Base-by-base conservation (phyloP, 2,888 invertebrate species). In the Protonemura montana region DNA sequence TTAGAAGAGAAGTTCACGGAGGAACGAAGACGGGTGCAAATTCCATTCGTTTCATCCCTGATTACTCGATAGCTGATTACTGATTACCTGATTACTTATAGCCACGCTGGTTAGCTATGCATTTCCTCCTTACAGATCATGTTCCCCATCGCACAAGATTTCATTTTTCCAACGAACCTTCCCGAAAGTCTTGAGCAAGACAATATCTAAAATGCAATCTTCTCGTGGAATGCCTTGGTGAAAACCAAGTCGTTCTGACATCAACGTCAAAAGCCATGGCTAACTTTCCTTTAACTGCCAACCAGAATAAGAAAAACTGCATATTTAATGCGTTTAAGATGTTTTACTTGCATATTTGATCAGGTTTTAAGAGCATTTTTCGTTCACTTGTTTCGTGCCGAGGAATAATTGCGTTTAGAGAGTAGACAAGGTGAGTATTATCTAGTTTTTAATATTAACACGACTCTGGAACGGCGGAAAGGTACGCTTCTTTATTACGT, bases 221-320 rank as follows among this genome's bases (percentile, higher is more conserved):
- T 21, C 59, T 13, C 21, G 59, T 7, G 59, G 59, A 59, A 59
- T 59, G 59, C 21, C 6, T 21, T 59, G 16, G 3, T 21, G 3
- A 10, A 2, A 59, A 35, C 16, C 59, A 59, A 13, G 16, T 59
- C 59, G 13, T 59, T 13, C 13, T 59, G 59, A 59, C 59, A 59
- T 59, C 59, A 10, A 10, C 59, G 59, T 59, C 59, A 59, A 13
- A 59, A 3, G 13, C 59, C 21, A 21, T 10, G 21, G 59, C 59
- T 59, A 59, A 59, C 59, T 59, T 59, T 59, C 21, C 59, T 59
- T 59, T 59, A 59, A 59, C 59, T 59, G 59, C 59, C 59, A 59
- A 2, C 59, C 3, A 3, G 59, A 13, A 13, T 59, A 59, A 59
- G 13, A 59, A 59, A 59, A 59, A 59, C 2, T 59, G 59, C 59